Conservation (phyloP, 2,888 invertebrate genomes). For the Automeris io region DNA sequence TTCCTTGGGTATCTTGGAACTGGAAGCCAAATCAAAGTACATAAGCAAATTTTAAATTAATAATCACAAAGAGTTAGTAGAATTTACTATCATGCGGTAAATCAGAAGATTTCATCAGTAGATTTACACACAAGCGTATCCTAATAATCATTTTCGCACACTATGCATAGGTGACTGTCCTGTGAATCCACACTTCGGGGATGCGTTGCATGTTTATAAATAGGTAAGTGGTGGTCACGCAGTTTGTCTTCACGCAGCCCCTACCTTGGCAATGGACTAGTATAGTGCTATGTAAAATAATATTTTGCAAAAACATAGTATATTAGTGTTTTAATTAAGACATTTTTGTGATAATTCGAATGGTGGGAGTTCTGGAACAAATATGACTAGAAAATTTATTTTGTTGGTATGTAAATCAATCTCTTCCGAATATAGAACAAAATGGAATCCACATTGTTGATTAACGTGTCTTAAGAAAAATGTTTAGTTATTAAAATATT, state of each 20-base stretch:
- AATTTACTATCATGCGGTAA: too few species aligned
- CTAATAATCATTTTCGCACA: conserved; percentile 12
- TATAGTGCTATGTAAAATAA: conserved; percentile 23
- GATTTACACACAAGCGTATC: conserved; percentile 11
- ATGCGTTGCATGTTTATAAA: conserved; percentile 66
- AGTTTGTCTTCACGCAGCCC: conserved; percentile 50
- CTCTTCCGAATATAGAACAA: too few species aligned
- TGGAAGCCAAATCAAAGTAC: too few species aligned
- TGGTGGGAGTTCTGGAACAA: conserved; percentile 23
- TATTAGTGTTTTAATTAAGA: conserved; percentile 21
- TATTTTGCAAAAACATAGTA: conserved; percentile 13
- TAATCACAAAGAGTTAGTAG: too few species aligned
- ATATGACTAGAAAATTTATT: conserved; percentile 49
- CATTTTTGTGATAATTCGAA: conserved; percentile 29
- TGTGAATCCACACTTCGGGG: conserved; percentile 22
- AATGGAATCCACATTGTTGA: too few species aligned
- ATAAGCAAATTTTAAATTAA: too few species aligned
- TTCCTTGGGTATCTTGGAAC: too few species aligned
- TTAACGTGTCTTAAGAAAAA: too few species aligned
- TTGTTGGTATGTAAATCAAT: conserved; percentile 41
- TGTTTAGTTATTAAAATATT: too few species aligned
- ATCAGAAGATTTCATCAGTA: background rate
- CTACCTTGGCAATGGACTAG: conserved; percentile 69
- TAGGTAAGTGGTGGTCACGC: conserved; percentile 53
- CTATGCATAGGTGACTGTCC: conserved; percentile 23